phyloP scores from a whole-genome alignment of 2,797 vertebrate species.

The Chrysocyon brachyurus region DNA sequence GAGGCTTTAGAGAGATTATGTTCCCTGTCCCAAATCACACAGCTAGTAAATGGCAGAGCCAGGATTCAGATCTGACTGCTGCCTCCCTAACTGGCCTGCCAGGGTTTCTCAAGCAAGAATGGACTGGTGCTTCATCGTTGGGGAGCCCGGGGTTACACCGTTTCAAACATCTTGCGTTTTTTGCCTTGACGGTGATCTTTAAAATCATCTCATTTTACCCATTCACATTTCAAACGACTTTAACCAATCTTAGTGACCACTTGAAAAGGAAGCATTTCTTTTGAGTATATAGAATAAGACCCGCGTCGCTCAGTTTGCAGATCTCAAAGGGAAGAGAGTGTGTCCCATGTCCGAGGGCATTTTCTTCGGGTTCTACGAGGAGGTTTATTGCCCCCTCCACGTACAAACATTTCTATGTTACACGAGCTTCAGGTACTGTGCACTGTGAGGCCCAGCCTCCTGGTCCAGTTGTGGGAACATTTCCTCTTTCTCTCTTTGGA shows the following conservation, averaged over 20 bases:
- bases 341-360: not conserved
- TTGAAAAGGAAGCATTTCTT: constrained; percentile 6
- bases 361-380: constrained; percentile 27
- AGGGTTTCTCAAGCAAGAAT: not conserved
- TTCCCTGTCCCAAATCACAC: not conserved
- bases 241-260: not conserved
- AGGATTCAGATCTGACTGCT: constrained; percentile 16
- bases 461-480: constrained; percentile 31
- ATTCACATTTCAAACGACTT: not conserved
- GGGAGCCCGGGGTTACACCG: not conserved
- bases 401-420: constrained; percentile 50
- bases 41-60: constrained; percentile 47
- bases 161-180: not conserved
- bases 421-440: constrained; percentile 52
- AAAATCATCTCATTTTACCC: constrained; percentile 41
- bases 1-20: constrained; percentile 7
- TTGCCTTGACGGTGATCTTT: constrained; percentile 32
- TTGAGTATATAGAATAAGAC: not conserved
- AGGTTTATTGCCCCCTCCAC: not conserved
- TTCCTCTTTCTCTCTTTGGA: constrained; percentile 24
- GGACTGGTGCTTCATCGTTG: not conserved
- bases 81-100: not conserved
- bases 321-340: not conserved
- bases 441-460: constrained; percentile 11
- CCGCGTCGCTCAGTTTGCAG: not conserved